These are phyloP conservation scores for Drosophila parabipectinata DNA, from an alignment of 1,140 invertebrate species.

Conservation along the genomic window DNA sequence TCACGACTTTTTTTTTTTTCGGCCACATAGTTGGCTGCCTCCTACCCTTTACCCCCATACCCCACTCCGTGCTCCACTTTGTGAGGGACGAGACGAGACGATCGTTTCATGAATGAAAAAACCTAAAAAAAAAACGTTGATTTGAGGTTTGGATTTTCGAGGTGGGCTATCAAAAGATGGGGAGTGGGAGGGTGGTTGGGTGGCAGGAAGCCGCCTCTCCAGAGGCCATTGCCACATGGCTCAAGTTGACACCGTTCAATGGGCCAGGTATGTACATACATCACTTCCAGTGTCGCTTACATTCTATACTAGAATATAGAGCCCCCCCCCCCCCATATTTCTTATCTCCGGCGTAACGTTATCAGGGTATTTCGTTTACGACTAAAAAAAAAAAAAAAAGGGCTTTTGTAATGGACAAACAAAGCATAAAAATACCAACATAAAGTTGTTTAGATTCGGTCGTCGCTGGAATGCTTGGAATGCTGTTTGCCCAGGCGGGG, in stretches of 20 bases:
- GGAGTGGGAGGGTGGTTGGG: not conserved
- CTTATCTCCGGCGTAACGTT: constrained; percentile 28
- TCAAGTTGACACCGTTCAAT: constrained; percentile 4
- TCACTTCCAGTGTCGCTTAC: not conserved
- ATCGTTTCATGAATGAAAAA: constrained; percentile 58
- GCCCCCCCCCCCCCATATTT: not conserved
- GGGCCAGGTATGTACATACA: constrained; percentile 9
- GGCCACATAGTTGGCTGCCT: constrained; percentile 50
- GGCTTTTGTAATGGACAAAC: constrained; percentile 75
- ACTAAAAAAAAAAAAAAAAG: constrained; percentile 24
- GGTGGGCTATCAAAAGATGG: not conserved
- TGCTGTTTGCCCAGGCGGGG: constrained; percentile 46
- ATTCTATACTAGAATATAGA: not conserved
- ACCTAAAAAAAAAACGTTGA: not conserved
- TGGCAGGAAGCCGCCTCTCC: not conserved
- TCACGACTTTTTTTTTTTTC: constrained; percentile 73
- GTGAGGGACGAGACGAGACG: constrained; percentile 13
- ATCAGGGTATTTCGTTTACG: constrained; percentile 37
- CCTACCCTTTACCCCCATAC: not conserved
- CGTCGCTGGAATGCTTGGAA: constrained; percentile 64
- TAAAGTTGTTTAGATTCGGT: constrained; percentile 68
- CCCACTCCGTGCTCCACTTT: constrained; percentile 61
- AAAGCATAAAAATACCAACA: constrained; percentile 71
- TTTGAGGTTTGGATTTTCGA: not conserved
- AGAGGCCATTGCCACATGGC: constrained; percentile 24